Evolutionary conservation across 2,113 vertebrate species (phyloP).

Genomic region (Ameiurus melas): DNA sequence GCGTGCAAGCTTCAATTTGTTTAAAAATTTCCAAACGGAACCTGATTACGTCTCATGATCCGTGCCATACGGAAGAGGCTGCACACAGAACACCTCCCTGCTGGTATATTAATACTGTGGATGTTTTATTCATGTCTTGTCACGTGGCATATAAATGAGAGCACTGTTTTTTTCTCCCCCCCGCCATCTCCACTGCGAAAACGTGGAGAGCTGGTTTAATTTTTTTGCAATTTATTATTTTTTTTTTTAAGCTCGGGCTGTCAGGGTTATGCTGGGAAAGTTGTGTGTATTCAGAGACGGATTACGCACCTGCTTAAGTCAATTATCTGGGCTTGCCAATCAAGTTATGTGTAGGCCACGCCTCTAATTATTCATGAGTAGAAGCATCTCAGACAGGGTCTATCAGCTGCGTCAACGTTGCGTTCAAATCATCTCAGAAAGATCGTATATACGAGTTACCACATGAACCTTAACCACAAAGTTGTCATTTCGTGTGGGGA

Average conservation of each 20-base stretch:
- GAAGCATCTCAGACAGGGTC: background rate
- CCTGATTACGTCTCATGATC: constrained; percentile 34
- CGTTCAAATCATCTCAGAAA: too few relatives aligned
- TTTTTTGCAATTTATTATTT: background rate
- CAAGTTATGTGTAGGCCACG: background rate
- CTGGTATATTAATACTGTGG: constrained; percentile 3
- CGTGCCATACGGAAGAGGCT: constrained; percentile 12
- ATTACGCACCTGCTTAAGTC: background rate
- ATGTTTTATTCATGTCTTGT: constrained; percentile 19
- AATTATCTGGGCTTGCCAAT: background rate
- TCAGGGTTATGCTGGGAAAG: background rate
- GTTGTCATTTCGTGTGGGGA: too few relatives aligned
- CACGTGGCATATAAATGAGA: constrained; percentile 21
- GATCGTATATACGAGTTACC: too few relatives aligned
- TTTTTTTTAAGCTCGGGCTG: background rate
- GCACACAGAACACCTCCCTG: constrained; percentile 6
- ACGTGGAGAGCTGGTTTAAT: background rate
- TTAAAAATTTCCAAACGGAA: constrained; percentile 47
- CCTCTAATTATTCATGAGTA: background rate
- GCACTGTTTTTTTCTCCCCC: background rate
- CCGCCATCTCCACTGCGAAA: background rate
- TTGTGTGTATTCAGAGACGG: background rate
- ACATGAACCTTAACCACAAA: too few relatives aligned
- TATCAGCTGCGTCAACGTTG: too few relatives aligned
- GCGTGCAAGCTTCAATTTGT: constrained; percentile 22